These are phyloP conservation scores for Mormyrops attenuatus DNA, from an alignment of 2,797 vertebrate genomes.

Conservation along the genomic window DNA sequence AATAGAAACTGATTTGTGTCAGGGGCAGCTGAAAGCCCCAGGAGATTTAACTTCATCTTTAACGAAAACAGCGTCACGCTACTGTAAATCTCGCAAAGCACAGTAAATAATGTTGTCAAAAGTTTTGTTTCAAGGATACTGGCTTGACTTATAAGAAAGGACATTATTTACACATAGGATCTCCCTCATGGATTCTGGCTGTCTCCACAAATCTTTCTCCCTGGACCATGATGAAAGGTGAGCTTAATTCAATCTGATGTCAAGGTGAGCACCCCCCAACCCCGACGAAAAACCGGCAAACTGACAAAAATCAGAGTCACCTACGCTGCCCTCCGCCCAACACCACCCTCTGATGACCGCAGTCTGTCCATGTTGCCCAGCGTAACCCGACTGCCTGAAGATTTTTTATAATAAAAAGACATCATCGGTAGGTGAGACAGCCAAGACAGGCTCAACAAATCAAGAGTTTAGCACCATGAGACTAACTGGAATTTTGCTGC, in stretches of 20 bases:
- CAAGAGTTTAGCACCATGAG: neutral
- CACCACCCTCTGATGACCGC: neutral
- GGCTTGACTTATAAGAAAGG: neutral
- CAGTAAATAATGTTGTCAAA: neutral
- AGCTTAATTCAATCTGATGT: conserved; percentile 7
- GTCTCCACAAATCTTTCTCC: conserved; percentile 11
- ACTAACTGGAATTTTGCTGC: neutral
- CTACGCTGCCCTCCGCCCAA: neutral
- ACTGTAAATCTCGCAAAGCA: neutral
- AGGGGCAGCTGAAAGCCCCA: neutral
- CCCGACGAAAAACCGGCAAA: neutral
- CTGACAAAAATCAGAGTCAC: neutral
- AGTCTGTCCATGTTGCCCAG: neutral
- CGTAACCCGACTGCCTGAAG: neutral
- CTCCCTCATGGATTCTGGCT: neutral
- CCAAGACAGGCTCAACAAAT: neutral
- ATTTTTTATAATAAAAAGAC: neutral
- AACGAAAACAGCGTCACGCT: neutral
- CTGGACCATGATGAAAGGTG: neutral
- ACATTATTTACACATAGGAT: conserved; percentile 10
- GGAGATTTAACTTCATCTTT: neutral
- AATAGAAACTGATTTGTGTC: conserved; percentile 15
- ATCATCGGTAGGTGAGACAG: neutral
- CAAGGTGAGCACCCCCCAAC: neutral
- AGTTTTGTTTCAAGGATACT: conserved; percentile 1